These are phyloP conservation scores for Lobophora halterata DNA, from an alignment of 2,888 invertebrate genomes.

Conservation along the genomic window DNA sequence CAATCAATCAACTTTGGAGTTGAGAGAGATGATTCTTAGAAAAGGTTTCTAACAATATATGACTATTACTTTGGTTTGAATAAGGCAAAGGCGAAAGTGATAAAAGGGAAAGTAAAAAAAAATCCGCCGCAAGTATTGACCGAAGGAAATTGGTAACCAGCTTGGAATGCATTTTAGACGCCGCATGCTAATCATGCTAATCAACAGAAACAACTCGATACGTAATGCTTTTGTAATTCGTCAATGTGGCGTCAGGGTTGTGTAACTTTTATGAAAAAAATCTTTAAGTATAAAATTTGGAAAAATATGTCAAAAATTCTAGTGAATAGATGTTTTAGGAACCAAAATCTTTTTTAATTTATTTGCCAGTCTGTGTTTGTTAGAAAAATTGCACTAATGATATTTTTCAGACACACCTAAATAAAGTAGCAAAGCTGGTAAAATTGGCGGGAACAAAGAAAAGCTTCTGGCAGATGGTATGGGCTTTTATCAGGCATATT, in stretches of 20 bases:
- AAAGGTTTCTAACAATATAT: too few relatives aligned
- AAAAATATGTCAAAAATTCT: conserved; percentile 1
- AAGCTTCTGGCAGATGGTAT: too few relatives aligned
- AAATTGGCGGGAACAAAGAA: too few relatives aligned
- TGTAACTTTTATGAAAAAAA: conserved; percentile 1
- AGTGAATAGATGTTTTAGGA: too few relatives aligned
- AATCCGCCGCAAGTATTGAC: conserved; percentile 36
- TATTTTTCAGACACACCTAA: too few relatives aligned
- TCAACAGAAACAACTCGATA: conserved; percentile 47
- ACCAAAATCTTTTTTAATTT: too few relatives aligned
- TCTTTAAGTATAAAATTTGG: background rate
- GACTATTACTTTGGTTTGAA: conserved; percentile 41
- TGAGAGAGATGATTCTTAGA: too few relatives aligned
- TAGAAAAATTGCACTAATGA: too few relatives aligned
- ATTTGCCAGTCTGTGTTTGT: too few relatives aligned
- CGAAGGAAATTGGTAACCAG: conserved; percentile 49
- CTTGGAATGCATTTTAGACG: conserved; percentile 53
- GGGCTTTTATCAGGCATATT: too few relatives aligned
- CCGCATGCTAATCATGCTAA: conserved; percentile 60
- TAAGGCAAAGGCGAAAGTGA: conserved; percentile 40
- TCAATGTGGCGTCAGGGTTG: conserved; percentile 55
- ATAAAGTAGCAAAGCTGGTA: too few relatives aligned
- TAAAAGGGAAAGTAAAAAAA: conserved; percentile 46
- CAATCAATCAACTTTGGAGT: too few relatives aligned
- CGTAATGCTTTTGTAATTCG: conserved; percentile 51